Conservation (phyloP, 92 coral and sea anemone species). For the Galaxea fascicularis region DNA sequence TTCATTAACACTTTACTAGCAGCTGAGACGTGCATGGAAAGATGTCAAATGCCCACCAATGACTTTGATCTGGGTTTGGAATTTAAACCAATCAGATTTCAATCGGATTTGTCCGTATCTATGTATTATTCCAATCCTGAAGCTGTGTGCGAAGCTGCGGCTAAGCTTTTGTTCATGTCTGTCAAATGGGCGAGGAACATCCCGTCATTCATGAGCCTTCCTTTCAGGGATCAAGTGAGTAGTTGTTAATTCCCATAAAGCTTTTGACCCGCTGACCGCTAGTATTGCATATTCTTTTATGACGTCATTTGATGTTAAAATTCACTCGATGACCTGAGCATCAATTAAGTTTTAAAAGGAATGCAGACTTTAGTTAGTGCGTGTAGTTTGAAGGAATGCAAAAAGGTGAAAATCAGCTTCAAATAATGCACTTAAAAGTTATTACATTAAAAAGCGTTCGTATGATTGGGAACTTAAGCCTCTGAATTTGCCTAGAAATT, state of each 20-base stretch:
- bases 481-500: too few relatives aligned
- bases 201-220: slow-evolving; percentile 90
- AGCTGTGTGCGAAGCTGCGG: slow-evolving; percentile 96
- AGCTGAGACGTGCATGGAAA: slow-evolving; percentile 85
- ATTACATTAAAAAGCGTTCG: too few relatives aligned
- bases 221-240: slow-evolving; percentile 95
- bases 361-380: too few relatives aligned
- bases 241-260: neutral
- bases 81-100: slow-evolving; percentile 79
- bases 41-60: slow-evolving; percentile 60
- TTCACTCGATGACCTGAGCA: too few relatives aligned
- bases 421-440: too few relatives aligned
- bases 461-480: too few relatives aligned
- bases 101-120: slow-evolving; percentile 80
- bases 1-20: slow-evolving; percentile 88
- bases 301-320: too few relatives aligned
- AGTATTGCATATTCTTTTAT: too few relatives aligned
- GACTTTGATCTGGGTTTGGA: slow-evolving; percentile 84
- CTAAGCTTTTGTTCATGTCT: slow-evolving; percentile 94
- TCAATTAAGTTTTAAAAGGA: too few relatives aligned
- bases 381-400: too few relatives aligned
- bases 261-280: neutral
- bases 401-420: too few relatives aligned
- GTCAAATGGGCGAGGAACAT: slow-evolving; percentile 99
- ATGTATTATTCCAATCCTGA: slow-evolving; percentile 90